phyloP scores from a whole-genome alignment of 2,888 invertebrate species.

The Chouioia cunea region DNA sequence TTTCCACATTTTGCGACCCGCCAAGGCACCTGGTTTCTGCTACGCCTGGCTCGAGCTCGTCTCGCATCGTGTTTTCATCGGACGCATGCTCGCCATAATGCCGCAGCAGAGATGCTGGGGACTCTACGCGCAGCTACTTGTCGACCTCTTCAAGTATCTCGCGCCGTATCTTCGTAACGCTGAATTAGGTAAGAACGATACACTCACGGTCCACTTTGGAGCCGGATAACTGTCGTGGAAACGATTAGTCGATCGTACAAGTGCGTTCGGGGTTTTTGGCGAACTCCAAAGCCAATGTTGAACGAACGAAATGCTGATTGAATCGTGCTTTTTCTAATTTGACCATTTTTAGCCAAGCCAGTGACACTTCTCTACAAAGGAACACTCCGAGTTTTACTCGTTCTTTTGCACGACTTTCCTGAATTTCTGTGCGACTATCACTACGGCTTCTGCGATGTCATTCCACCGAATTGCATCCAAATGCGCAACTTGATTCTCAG shows the following conservation, averaged over 20 bases:
- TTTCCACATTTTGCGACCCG: slow-evolving; percentile 91
- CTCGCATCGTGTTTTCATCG: slow-evolving; percentile 96
- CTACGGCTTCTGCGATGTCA: slow-evolving; percentile 98
- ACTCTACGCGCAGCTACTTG: slow-evolving; percentile 95
- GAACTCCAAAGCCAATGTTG: too few species aligned
- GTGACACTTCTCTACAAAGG: slow-evolving; percentile 96
- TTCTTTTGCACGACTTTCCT: slow-evolving; percentile 97
- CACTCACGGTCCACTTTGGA: too few species aligned
- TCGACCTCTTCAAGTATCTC: slow-evolving; percentile 96
- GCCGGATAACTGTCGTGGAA: too few species aligned
- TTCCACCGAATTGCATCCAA: slow-evolving; percentile 98
- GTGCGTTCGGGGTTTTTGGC: too few species aligned
- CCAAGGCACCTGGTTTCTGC: slow-evolving; percentile 95
- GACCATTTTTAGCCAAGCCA: slow-evolving; percentile 75
- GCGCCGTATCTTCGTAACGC: slow-evolving; percentile 98
- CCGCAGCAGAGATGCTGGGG: slow-evolving; percentile 97
- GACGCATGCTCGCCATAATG: slow-evolving; percentile 89
- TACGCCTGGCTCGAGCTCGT: slow-evolving; percentile 99
- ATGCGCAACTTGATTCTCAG: slow-evolving; percentile 98
- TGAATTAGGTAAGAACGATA: slow-evolving; percentile 81
- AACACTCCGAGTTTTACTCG: slow-evolving; percentile 92
- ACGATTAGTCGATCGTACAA: too few species aligned
- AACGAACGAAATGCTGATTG: too few species aligned
- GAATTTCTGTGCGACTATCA: slow-evolving; percentile 99
- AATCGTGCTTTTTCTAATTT: slow-evolving; percentile 7